These are phyloP conservation scores for Phortica variegata DNA, from an alignment of 1,140 invertebrate species.

Conservation along the genomic window DNA sequence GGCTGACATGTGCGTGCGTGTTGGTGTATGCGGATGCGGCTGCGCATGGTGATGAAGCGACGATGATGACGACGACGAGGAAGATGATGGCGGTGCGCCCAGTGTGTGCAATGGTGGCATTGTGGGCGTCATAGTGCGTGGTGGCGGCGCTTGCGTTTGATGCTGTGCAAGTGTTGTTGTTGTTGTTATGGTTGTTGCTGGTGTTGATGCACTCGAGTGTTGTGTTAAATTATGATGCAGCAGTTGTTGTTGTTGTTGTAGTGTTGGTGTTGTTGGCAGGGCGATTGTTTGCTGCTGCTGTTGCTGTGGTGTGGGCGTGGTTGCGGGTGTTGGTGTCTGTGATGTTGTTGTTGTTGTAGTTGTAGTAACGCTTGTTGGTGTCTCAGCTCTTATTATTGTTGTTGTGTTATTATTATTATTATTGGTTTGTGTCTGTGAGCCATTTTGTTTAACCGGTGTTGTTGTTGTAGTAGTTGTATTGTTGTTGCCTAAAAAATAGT, in stretches of 20 bases:
- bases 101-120: conserved; percentile 20
- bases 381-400: conserved; percentile 13
- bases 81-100: no score
- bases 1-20: conserved; percentile 3
- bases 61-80: conserved; percentile 1
- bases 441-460: conserved; percentile 40
- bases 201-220: conserved; percentile 13
- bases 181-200: conserved; percentile 23
- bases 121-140: conserved; percentile 21
- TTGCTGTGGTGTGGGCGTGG: conserved; percentile 19
- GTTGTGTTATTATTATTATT: conserved; percentile 13
- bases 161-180: conserved; percentile 11
- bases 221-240: conserved; percentile 15
- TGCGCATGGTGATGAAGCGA: conserved; percentile 2
- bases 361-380: conserved; percentile 3
- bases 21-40: conserved; percentile 17
- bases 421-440: conserved; percentile 27
- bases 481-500: conserved; percentile 37
- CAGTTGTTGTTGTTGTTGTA: conserved; percentile 4
- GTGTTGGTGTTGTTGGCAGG: conserved; percentile 27
- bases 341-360: conserved; percentile 8
- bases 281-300: not conserved
- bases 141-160: conserved; percentile 15
- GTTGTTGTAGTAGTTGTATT: conserved; percentile 37
- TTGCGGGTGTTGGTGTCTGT: conserved; percentile 28